Percentiles rank a stretch among this genome's conserved stretches.
phyloP scores from a whole-genome alignment of 2,888 invertebrate genomes.

The Rhogogaster chlorosoma region DNA sequence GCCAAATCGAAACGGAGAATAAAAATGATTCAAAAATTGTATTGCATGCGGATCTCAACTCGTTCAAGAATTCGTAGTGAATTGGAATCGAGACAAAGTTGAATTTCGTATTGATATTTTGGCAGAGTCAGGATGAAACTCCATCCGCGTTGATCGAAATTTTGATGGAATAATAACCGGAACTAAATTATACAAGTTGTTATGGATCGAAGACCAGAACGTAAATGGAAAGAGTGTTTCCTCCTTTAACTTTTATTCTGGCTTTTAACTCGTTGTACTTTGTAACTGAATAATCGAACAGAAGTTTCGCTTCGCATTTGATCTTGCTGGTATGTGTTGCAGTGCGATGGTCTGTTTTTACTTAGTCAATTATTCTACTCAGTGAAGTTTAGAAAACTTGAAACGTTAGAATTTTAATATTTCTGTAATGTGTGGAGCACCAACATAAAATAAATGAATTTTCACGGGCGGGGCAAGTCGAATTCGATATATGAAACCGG shows the following conservation, averaged over 20 bases:
- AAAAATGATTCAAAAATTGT: neutral
- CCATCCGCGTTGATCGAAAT: neutral
- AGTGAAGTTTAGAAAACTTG: neutral
- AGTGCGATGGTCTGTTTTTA: neutral
- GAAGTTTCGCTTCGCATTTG: neutral
- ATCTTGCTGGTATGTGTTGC: neutral
- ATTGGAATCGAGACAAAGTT: neutral
- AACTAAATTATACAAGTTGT: neutral
- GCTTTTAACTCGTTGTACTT: neutral
- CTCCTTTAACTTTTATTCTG: neutral
- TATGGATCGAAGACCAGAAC: neutral
- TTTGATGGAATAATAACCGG: neutral
- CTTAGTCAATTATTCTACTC: neutral
- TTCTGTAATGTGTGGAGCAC: neutral
- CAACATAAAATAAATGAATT: neutral
- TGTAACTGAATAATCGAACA: neutral
- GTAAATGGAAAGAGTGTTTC: neutral
- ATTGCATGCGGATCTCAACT: neutral
- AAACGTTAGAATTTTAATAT: neutral
- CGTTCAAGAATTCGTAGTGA: neutral
- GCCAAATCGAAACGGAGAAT: neutral
- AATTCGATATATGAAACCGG: neutral
- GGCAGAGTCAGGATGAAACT: neutral
- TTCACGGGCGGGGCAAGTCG: neutral
- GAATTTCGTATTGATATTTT: neutral